Evolutionary conservation across 1,140 invertebrate genomes (phyloP), one percentile per base, ranked within the genome.

Genomic region (Drosophila eugracilis): DNA sequence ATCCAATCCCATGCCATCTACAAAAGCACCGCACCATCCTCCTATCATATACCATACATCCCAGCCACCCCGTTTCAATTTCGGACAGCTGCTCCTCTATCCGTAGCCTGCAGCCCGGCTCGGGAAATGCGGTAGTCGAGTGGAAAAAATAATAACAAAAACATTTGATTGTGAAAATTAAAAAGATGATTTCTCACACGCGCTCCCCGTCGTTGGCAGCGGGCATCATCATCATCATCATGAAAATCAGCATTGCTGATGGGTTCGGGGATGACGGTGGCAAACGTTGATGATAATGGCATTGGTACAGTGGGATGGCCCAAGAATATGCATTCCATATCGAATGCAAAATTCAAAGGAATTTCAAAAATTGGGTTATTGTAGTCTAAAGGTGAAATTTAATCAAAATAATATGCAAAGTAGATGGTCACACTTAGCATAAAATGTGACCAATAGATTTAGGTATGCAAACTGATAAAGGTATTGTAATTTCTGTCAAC

Each of bases 161-260:
- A 77, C 73, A 77, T 86, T 88, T 85, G 81, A 85, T 81, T 85
- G 83, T 85, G 73, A 81, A 88, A 85, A 85, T 86, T 85, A 81
- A 81, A 86, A 85, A 81, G 77, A 85, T 85, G 83, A 81, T 85
- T 85, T 85, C 81, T 85, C 83, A 86, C 81, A 85, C 81, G 81
- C 73, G 63, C 72, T 34, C 39, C 53, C 37, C 55, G 45, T 49
- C 63, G 49, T 49, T 69, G 44, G 44, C 66, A 41, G 32, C 41
- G 32, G 14, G 44, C 66, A 41, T 26, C 41, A 26, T 12, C 34
- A 21, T 59, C 69, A 34, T 66, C 66, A 66, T 55, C 49, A 42
- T 28, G 52, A 49, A 54, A 54, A 59, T 55, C 67, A 72, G 49
- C 49, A 52, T 42, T 5, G 47, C 50, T 37, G 37, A 53, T 58